These are phyloP conservation scores for Rhogogaster chlorosoma DNA, from an alignment of 2,888 invertebrate genomes.

Conservation along the genomic window DNA sequence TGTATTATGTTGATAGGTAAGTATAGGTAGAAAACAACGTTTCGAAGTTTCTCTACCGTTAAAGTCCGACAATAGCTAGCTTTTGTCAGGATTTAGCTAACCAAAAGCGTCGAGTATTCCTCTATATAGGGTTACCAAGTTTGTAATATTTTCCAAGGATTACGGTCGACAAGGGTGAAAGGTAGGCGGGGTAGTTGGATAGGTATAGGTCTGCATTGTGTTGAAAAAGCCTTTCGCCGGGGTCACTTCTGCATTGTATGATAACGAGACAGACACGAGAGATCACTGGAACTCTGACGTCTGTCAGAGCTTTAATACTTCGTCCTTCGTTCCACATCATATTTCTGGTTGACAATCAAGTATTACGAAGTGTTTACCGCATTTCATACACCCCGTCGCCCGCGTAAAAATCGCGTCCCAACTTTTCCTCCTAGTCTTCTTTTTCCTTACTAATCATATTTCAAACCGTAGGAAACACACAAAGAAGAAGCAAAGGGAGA, in stretches of 20 bases:
- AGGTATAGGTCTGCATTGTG: conserved; percentile 13
- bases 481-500: neutral
- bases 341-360: too few relatives aligned
- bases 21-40: neutral
- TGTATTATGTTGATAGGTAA: too few relatives aligned
- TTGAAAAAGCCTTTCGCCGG: conserved; percentile 18
- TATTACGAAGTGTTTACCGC: neutral
- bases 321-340: neutral
- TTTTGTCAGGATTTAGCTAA: neutral
- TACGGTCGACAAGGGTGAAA: conserved; percentile 39
- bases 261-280: conserved; percentile 28
- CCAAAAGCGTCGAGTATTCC: neutral
- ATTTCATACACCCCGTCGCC: neutral
- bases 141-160: conserved; percentile 20
- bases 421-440: too few relatives aligned
- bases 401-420: too few relatives aligned
- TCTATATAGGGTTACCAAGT: neutral
- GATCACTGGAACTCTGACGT: conserved; percentile 30
- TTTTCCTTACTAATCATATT: too few relatives aligned
- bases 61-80: neutral
- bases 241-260: conserved; percentile 38
- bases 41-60: neutral
- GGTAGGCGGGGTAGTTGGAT: neutral
- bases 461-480: neutral
- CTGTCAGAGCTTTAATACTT: conserved; percentile 16